Conservation (phyloP, 2,797 vertebrate species). For the Argyrosomus regius region DNA sequence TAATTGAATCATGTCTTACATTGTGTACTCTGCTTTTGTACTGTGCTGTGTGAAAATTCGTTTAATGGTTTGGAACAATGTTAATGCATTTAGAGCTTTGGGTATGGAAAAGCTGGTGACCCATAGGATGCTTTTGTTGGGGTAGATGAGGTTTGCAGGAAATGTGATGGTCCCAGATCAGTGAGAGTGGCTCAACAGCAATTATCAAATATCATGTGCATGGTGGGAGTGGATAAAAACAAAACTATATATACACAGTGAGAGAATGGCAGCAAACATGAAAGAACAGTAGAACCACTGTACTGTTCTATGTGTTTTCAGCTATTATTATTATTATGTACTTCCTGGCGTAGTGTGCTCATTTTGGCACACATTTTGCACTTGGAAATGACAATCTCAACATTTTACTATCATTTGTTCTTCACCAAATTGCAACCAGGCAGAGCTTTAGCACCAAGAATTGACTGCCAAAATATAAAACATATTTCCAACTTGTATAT, state of each 20-base stretch:
- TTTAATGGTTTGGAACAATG: slow-evolving; percentile 67
- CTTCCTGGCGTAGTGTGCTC: too few species aligned
- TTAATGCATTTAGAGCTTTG: slow-evolving; percentile 51
- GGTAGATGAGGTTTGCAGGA: slow-evolving; percentile 1
- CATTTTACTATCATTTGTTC: too few species aligned
- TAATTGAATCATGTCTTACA: slow-evolving; percentile 69
- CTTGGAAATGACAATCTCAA: too few species aligned
- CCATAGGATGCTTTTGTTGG: slow-evolving; percentile 1
- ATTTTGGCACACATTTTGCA: too few species aligned
- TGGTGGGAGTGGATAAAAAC: background rate
- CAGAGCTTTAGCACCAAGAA: too few species aligned
- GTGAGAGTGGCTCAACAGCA: slow-evolving; percentile 10
- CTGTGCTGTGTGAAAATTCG: slow-evolving; percentile 39
- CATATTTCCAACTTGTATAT: too few species aligned
- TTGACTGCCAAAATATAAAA: too few species aligned
- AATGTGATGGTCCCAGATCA: slow-evolving; percentile 13
- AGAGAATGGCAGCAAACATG: background rate
- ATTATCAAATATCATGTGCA: background rate
- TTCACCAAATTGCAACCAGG: too few species aligned
- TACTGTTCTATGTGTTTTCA: background rate
- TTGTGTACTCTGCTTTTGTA: slow-evolving; percentile 51
- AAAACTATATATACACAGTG: background rate
- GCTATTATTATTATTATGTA: background rate
- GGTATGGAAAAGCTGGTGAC: slow-evolving; percentile 40
- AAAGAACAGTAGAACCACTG: background rate